Evolutionary conservation across 2,888 invertebrate genomes (phyloP).

Genomic region (Nasonia oneida): DNA sequence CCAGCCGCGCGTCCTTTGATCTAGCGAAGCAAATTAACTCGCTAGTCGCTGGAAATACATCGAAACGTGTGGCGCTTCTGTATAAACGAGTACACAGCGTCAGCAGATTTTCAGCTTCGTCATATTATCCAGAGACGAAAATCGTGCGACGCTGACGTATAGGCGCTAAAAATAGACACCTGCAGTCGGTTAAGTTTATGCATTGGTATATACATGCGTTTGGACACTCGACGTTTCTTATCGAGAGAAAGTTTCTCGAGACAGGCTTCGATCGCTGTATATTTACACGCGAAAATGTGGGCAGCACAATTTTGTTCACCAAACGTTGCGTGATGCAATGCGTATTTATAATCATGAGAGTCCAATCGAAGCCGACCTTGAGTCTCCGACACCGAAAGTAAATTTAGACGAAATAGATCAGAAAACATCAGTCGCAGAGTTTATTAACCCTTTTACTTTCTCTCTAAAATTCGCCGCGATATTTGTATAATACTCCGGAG

Average conservation of each 20-base stretch:
- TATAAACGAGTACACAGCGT: not conserved
- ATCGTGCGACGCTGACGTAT: not conserved
- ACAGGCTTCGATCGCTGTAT: not conserved
- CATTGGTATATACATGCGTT: not conserved
- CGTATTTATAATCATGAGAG: not conserved
- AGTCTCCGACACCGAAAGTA: not conserved
- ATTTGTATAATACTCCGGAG: not conserved
- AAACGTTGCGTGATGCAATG: not conserved
- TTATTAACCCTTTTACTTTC: conserved; percentile 42
- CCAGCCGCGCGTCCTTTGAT: not conserved
- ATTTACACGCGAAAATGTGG: not conserved
- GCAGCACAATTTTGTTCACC: not conserved
- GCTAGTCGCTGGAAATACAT: not conserved
- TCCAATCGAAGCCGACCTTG: not conserved
- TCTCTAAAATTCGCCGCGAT: not conserved
- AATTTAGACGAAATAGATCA: not conserved
- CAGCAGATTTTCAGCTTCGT: conserved; percentile 8
- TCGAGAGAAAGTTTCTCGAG: conserved; percentile 20
- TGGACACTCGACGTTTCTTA: conserved; percentile 8
- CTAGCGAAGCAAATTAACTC: conserved; percentile 8
- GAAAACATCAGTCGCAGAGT: not conserved
- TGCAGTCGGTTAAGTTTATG: not conserved
- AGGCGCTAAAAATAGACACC: not conserved
- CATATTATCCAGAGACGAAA: not conserved
- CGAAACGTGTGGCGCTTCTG: not conserved